Conservation (phyloP, 1,140 invertebrate genomes). For the Manduca sexta region DNA sequence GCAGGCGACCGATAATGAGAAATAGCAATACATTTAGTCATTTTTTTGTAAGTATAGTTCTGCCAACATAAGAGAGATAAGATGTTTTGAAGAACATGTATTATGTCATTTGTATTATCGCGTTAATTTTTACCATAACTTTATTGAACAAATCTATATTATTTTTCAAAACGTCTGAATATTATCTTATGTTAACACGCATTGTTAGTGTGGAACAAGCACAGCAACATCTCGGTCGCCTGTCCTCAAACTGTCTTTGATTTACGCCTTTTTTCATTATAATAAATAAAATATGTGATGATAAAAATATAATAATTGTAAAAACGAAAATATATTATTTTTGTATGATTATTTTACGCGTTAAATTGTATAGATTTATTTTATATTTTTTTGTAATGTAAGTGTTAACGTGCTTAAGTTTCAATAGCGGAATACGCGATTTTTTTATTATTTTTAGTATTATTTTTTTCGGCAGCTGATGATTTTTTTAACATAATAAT, state of each 20-base stretch:
- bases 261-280: not conserved
- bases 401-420: slow-evolving; percentile 43
- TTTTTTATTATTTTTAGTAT: slow-evolving; percentile 40
- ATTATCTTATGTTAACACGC: no score
- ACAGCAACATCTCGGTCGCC: not conserved
- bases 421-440: slow-evolving; percentile 14
- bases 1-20: no score
- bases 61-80: no score
- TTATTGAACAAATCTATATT: no score
- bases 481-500: no score
- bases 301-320: not conserved
- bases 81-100: no score
- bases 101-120: no score
- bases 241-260: not conserved
- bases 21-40: no score
- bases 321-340: slow-evolving; percentile 28
- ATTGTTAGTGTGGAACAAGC: no score
- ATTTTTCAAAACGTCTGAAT: no score
- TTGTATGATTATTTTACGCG: slow-evolving; percentile 50
- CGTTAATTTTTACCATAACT: no score
- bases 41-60: no score
- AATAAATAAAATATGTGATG: slow-evolving; percentile 4
- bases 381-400: slow-evolving; percentile 29
- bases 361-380: slow-evolving; percentile 25
- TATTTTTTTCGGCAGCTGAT: slow-evolving; percentile 33